Base-by-base conservation (phyloP, 2,888 invertebrate genomes). In the Nemotelus nigrinus region DNA sequence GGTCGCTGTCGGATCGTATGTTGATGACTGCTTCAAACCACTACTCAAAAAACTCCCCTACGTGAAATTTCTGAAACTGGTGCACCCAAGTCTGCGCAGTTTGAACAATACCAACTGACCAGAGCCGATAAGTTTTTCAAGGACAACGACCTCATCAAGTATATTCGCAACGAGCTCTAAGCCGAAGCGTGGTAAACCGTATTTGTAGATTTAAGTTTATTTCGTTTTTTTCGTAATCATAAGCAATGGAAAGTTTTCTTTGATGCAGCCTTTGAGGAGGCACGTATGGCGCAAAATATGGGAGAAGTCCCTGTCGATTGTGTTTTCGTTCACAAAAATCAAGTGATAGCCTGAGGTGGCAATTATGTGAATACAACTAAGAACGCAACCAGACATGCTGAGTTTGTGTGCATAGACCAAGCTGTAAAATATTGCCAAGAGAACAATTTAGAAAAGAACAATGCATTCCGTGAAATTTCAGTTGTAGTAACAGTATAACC, bases 221-320 rank as follows among this genome's bases (percentile, higher is more conserved):
- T 50, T 4, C 50, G 58, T 65, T 65, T 65, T 65, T 65, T 65
- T 10, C 25, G 25, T 25, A 45, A 8, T 45, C 53, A 10, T 57
- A n/a, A 55, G 60, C 65, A 47, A 83, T 85, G 84, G 83, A 87
- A 25, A 75, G 81, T 88, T 77, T 93, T 91, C 87, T 95, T 96
- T 94, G 89, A 90, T 80, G 88, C 90, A 83, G 95, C 96, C 8
- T 90, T 96, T 82, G 87, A 89, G 71, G 89, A 92, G 84, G 99
- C 98, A 0, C 88, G 90, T 78, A 91, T 93, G 85, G 97, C 98
- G 43, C 82, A 84, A 78, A 85, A 87, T 77, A 89, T 88, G 3
- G 93, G 96, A 80, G 99, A 99, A 90, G 99, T 99, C 48, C 99
- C 99, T 5, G 97, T 99, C 10, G 99, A 99, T 2, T 99, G 99